phyloP scores from a whole-genome alignment of 2,113 vertebrate species.

The Pomatostomus ruficeps region DNA sequence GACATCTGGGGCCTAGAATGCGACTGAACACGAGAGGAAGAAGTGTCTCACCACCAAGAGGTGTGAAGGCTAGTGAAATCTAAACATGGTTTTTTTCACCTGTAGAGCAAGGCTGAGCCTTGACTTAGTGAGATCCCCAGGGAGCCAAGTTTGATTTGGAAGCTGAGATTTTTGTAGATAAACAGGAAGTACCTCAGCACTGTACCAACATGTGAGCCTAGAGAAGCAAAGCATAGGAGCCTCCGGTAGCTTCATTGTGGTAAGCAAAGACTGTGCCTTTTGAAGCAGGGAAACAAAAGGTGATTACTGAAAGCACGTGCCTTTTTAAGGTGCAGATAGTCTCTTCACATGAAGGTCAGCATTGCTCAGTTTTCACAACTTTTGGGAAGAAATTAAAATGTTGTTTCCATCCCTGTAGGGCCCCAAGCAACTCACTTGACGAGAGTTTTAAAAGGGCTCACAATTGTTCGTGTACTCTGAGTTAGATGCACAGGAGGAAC shows the following conservation, averaged over 20 bases:
- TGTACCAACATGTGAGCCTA: neutral
- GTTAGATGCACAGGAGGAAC: neutral
- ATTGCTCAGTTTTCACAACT: neutral
- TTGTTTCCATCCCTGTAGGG: neutral
- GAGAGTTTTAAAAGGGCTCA: neutral
- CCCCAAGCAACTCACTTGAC: neutral
- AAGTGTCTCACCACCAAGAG: neutral
- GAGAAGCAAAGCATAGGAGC: neutral
- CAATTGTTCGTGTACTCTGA: neutral
- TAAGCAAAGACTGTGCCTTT: neutral
- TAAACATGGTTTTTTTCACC: neutral
- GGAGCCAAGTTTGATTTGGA: neutral
- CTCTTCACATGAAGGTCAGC: neutral
- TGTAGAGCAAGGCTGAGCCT: neutral
- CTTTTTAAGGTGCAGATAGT: neutral
- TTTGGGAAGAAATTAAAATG: neutral
- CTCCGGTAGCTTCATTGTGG: neutral
- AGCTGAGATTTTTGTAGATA: neutral
- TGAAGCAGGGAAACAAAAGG: neutral
- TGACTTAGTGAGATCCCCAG: neutral
- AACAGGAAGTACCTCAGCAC: neutral
- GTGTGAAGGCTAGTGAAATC: neutral
- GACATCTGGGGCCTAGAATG: neutral
- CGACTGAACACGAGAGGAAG: accelerated
- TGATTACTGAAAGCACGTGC: neutral